These are phyloP conservation scores for Hedya salicella DNA, from an alignment of 2,888 invertebrate species.

Conservation along the genomic window DNA sequence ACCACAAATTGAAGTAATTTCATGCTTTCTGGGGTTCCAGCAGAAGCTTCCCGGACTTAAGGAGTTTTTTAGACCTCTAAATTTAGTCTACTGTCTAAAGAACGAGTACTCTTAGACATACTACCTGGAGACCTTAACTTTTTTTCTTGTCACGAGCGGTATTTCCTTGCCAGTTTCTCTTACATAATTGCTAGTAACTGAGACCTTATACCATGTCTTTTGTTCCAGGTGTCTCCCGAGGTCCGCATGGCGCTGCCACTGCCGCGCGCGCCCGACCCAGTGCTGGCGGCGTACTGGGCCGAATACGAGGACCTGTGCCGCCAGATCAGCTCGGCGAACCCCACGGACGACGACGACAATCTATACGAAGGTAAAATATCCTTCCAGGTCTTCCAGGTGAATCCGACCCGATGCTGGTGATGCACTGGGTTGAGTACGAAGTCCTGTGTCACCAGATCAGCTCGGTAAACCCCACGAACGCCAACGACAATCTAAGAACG, in stretches of 20 bases:
- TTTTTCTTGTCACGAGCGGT: no score
- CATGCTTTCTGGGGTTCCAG: no score
- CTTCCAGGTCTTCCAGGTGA: no score
- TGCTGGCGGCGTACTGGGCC: constrained; percentile 88
- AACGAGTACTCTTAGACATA: no score
- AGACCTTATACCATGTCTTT: neutral
- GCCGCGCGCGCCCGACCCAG: constrained; percentile 76
- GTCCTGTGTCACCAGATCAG: constrained; percentile 86
- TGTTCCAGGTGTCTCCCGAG: constrained; percentile 74
- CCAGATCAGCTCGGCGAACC: constrained; percentile 83
- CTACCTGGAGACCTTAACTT: no score
- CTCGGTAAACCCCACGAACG: constrained; percentile 82
- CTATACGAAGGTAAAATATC: constrained; percentile 83
- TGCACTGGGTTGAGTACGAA: constrained; percentile 88
- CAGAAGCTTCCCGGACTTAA: no score
- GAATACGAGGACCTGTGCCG: constrained; percentile 87
- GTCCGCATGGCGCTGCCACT: constrained; percentile 73
- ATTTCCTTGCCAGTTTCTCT: no score
- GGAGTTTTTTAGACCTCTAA: no score
- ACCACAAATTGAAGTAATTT: no score
- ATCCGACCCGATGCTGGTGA: constrained; percentile 84
- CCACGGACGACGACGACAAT: constrained; percentile 83
- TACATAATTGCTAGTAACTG: no score
- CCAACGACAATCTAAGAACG: constrained; percentile 85
- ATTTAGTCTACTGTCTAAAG: no score